phyloP scores from a whole-genome alignment of 2,113 vertebrate genomes.

The Gymnocephalus cernua region DNA sequence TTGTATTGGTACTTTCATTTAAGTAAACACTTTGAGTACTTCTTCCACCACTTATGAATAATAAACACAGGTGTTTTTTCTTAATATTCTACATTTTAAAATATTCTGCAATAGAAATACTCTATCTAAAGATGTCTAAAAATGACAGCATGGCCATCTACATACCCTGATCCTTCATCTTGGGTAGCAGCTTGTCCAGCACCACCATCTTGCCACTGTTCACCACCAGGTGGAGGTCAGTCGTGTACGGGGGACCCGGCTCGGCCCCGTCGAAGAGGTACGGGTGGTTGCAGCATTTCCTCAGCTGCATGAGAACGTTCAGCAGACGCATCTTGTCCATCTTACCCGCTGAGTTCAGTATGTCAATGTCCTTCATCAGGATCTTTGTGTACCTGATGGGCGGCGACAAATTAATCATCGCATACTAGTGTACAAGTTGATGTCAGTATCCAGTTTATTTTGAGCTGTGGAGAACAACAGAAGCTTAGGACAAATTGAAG shows the following conservation, averaged over 20 bases:
- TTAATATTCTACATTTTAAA: background rate
- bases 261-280: conserved; percentile 98
- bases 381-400: conserved; percentile 94
- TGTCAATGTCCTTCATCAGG: conserved; percentile 99
- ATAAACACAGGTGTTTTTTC: background rate
- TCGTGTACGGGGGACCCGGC: conserved; percentile 97
- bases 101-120: background rate
- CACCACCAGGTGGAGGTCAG: conserved; percentile 95
- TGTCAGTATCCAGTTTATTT: background rate
- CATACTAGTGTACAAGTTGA: background rate
- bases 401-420: background rate
- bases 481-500: background rate
- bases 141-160: background rate
- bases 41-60: background rate
- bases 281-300: conserved; percentile 97
- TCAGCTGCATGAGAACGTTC: conserved; percentile 97
- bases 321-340: conserved; percentile 98
- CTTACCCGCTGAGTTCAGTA: conserved; percentile 96
- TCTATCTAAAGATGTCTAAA: background rate
- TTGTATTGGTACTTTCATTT: background rate
- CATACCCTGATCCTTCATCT: conserved; percentile 94
- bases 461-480: background rate
- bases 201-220: conserved; percentile 99
- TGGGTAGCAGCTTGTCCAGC: conserved; percentile 95
- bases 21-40: background rate